Evolutionary conservation across 2,888 invertebrate species (phyloP).

Genomic region (Camponotus fellah): DNA sequence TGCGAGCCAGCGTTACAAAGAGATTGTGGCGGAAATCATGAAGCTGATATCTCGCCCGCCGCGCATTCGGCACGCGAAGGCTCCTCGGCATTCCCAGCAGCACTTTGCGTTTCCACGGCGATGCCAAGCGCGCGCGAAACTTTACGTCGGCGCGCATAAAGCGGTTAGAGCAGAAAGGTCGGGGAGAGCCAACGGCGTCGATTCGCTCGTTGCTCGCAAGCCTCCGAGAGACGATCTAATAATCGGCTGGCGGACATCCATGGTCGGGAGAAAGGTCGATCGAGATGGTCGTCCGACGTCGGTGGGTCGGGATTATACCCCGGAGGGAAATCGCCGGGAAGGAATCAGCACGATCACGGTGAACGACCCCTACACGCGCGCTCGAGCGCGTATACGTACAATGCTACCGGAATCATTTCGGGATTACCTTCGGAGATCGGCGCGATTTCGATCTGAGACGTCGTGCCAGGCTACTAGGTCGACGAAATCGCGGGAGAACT

Average conservation of each 20-base stretch:
- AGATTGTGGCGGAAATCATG: constrained; percentile 31
- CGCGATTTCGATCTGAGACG: constrained; percentile 61
- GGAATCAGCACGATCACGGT: constrained; percentile 78
- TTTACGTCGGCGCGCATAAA: constrained; percentile 50
- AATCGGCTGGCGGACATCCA: constrained; percentile 64
- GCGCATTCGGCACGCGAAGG: constrained; percentile 41
- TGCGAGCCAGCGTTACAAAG: not conserved
- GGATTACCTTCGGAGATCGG: constrained; percentile 61
- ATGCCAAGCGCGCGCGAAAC: constrained; percentile 21
- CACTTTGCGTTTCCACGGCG: constrained; percentile 46
- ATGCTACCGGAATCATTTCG: constrained; percentile 65
- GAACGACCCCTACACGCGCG: constrained; percentile 69
- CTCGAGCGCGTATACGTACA: constrained; percentile 67
- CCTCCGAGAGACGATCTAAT: constrained; percentile 67
- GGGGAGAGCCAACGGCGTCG: constrained; percentile 23
- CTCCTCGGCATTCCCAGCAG: constrained; percentile 44
- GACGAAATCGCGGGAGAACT: constrained; percentile 27
- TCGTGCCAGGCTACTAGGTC: not conserved
- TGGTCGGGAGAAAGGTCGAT: constrained; percentile 55
- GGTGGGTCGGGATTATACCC: constrained; percentile 68
- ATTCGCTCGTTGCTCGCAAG: constrained; percentile 32
- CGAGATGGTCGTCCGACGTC: constrained; percentile 59
- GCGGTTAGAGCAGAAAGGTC: constrained; percentile 8
- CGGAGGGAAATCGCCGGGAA: constrained; percentile 69
- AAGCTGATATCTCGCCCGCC: constrained; percentile 44